Base-by-base conservation (phyloP, 2,888 invertebrate genomes). In the Perithous albicinctus region DNA sequence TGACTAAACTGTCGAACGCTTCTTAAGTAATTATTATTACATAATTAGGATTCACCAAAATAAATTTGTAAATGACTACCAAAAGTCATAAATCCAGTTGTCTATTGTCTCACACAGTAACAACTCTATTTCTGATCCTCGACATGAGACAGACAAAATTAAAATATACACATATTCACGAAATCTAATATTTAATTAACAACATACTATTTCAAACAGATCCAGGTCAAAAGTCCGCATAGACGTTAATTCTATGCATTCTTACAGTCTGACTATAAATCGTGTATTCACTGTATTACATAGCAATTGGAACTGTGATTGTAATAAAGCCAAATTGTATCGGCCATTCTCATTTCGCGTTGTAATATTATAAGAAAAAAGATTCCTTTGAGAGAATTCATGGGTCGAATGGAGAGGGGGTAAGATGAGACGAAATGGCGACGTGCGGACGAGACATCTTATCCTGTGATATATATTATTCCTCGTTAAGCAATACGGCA, bases 381-480 rank as follows among this genome's bases (percentile, higher is more conserved):
- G 56, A 15, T 1, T 32, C 15, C 18, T 15, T 12, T 70, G 29
- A 43, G 7, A n/a, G 41, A 29, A 18, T 23, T 12, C 1, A 4
- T 10, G 26, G 38, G n/a, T 35, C 2, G 26, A 26, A 15, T n/a
- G n/a, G 26, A 41, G 8, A 18, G 32, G 48, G n/a, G n/a, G n/a
- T n/a, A 46, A 59, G 70, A 59, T 32, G 41, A 72, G 56, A 38
- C 23, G 41, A 41, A 51, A 67, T 20, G 48, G 20, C 67, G 67
- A 69, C 51, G 23, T 1, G 18, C n/a, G 23, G 54, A 35, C 69
- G 70, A 18, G 70, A 56, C 29, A 59, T 43, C 56, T 70, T 70
- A 72, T 43, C 70, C 56, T 10, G 12, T 43, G 15, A 59, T 59
- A 73, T 73, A 48, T 73, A 61, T 73, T 73, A 73, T 73, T 73